A percentile compares a stretch with the other conserved stretches of the same genome.
These are phyloP conservation scores for Branchipolynoe longqiensis DNA, from an alignment of 2,888 invertebrate genomes.

Conservation along the genomic window DNA sequence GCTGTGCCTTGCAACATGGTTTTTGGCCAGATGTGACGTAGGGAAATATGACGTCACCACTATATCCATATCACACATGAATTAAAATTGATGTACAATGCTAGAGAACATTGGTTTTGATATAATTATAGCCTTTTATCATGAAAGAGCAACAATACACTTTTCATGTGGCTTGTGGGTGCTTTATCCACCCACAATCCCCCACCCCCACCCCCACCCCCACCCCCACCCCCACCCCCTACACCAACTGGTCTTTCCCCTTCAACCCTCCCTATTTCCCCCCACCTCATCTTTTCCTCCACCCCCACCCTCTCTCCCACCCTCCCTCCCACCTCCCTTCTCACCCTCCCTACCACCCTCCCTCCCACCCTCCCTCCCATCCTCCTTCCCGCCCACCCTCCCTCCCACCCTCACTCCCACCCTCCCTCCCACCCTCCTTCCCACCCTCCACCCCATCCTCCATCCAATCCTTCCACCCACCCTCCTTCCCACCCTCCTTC, in stretches of 20 bases:
- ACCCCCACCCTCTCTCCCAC: not conserved
- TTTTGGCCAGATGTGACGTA: no score
- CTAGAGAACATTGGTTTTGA: no score
- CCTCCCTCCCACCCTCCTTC: not conserved
- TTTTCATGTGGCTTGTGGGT: no score
- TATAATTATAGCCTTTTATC: no score
- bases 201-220: not conserved
- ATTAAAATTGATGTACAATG: no score
- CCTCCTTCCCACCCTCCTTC: not conserved
- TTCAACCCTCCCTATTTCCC: not conserved
- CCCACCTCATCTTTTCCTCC: not conserved
- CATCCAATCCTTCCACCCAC: not conserved
- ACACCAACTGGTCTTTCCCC: not conserved
- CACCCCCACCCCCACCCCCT: not conserved
- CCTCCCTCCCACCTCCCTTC: not conserved
- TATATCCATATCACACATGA: no score
- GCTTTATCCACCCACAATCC: not conserved
- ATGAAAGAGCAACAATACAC: no score
- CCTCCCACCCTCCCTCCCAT: not conserved
- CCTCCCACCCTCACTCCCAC: not conserved
- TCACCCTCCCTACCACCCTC: not conserved
- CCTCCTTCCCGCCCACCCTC: not conserved
- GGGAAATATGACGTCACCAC: no score
- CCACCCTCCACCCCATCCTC: not conserved
- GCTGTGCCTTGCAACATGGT: no score